These are phyloP conservation scores for Mystacides longicornis DNA, from an alignment of 2,888 invertebrate species.

Conservation along the genomic window DNA sequence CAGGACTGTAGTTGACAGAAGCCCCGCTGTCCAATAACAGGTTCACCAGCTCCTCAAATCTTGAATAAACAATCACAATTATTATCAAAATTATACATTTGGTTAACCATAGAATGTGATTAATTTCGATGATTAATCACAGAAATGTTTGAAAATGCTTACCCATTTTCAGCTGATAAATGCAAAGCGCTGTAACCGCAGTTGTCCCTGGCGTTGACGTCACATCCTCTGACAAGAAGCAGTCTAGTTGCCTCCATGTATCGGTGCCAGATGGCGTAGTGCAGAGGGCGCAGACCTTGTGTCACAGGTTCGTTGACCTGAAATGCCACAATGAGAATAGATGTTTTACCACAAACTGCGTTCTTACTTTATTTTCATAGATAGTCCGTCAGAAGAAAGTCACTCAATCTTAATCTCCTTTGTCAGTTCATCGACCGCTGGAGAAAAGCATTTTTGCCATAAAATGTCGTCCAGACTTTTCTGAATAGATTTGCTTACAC, in stretches of 20 bases:
- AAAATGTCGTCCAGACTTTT: too few relatives aligned
- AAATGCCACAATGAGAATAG: too few relatives aligned
- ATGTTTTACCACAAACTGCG: too few relatives aligned
- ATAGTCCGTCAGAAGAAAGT: too few relatives aligned
- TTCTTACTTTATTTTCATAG: too few relatives aligned
- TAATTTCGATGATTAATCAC: too few relatives aligned
- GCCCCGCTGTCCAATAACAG: slow-evolving; percentile 70
- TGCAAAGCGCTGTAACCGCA: slow-evolving; percentile 89
- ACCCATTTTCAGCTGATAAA: slow-evolving; percentile 84
- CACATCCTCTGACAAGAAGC: slow-evolving; percentile 72
- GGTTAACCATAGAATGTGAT: too few relatives aligned
- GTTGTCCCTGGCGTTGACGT: slow-evolving; percentile 77
- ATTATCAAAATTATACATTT: too few relatives aligned
- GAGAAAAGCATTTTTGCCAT: too few relatives aligned
- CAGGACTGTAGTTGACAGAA: slow-evolving; percentile 69
- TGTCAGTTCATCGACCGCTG: too few relatives aligned
- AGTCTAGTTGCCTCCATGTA: slow-evolving; percentile 73
- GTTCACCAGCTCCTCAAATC: slow-evolving; percentile 60
- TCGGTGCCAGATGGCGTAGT: slow-evolving; percentile 88
- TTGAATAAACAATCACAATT: slow-evolving; percentile 33
- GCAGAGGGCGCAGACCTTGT: slow-evolving; percentile 80
- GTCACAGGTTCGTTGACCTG: slow-evolving; percentile 63
- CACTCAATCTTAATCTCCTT: too few relatives aligned
- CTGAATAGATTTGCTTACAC: too few relatives aligned
- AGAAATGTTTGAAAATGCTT: slow-evolving; percentile 27